Percentiles rank a stretch among this genome's conserved stretches.
Evolutionary conservation across 2,113 vertebrate genomes (phyloP).

Genomic region (Camelus bactrianus): DNA sequence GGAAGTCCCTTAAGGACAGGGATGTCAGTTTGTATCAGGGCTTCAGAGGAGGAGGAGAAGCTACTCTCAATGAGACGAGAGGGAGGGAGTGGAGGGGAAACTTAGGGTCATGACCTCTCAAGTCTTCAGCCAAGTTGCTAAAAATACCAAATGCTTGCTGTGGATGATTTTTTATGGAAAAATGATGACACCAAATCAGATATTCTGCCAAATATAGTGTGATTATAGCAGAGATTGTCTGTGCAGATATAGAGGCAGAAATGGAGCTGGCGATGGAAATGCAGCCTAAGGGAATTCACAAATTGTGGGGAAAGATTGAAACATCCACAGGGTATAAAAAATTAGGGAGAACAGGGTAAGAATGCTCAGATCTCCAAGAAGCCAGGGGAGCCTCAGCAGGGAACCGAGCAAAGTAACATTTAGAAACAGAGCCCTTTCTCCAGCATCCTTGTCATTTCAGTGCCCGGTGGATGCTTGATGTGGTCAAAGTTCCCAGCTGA

Average conservation of each 20-base stretch:
- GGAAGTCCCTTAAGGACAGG: conserved; percentile 53
- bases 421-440: background rate
- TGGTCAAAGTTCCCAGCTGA: background rate
- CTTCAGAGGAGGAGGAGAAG: conserved; percentile 5
- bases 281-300: background rate
- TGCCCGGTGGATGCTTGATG: background rate
- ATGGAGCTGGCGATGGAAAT: background rate
- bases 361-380: background rate
- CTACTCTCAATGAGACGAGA: conserved; percentile 8
- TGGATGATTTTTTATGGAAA: background rate
- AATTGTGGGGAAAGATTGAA: background rate
- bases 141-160: conserved; percentile 5
- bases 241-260: background rate
- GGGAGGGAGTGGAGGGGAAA: background rate
- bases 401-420: background rate
- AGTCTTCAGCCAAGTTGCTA: background rate
- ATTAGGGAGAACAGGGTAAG: background rate
- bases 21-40: conserved; percentile 67
- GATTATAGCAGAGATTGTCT: background rate
- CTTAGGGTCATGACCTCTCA: background rate
- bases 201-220: background rate
- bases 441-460: background rate
- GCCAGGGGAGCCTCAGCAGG: background rate
- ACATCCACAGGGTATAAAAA: background rate
- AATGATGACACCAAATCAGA: background rate